phyloP scores from a whole-genome alignment of 2,888 invertebrate species.

The Tinea semifulvella region DNA sequence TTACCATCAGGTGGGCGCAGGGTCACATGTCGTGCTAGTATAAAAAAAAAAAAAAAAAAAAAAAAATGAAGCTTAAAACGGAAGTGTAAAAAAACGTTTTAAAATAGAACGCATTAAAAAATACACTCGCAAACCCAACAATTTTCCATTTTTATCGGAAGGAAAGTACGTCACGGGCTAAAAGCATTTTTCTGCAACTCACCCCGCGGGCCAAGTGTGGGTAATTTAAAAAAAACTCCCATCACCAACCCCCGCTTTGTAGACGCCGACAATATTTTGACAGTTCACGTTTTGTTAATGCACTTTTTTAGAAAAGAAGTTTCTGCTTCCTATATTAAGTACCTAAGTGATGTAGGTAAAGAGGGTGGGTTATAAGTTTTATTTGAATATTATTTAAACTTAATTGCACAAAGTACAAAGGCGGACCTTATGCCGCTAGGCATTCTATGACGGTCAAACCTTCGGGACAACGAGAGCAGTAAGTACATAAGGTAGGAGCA shows the following conservation, averaged over 20 bases:
- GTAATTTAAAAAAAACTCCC: slow-evolving; percentile 12
- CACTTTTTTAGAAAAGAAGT: background rate
- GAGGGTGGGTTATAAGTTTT: too few species aligned
- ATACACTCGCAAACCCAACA: background rate
- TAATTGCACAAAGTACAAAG: too few species aligned
- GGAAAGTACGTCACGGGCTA: slow-evolving; percentile 22
- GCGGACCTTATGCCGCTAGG: too few species aligned
- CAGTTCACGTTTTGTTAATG: slow-evolving; percentile 23
- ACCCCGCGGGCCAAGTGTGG: slow-evolving; percentile 18
- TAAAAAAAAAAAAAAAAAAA: background rate
- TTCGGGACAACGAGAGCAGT: too few species aligned
- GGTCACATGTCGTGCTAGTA: background rate
- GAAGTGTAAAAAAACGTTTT: background rate
- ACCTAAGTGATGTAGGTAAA: too few species aligned
- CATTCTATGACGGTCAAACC: too few species aligned
- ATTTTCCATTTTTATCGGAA: background rate
- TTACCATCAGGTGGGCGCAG: too few species aligned
- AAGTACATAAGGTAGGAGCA: too few species aligned
- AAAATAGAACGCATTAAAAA: background rate
- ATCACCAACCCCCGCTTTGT: slow-evolving; percentile 35
- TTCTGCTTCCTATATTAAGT: too few species aligned
- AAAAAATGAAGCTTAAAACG: background rate
- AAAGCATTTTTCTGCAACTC: slow-evolving; percentile 25
- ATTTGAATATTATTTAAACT: too few species aligned
- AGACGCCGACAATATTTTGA: slow-evolving; percentile 47